Base-by-base conservation (phyloP, 2,113 vertebrate species). In the Syngnathoides biaculeatus region DNA sequence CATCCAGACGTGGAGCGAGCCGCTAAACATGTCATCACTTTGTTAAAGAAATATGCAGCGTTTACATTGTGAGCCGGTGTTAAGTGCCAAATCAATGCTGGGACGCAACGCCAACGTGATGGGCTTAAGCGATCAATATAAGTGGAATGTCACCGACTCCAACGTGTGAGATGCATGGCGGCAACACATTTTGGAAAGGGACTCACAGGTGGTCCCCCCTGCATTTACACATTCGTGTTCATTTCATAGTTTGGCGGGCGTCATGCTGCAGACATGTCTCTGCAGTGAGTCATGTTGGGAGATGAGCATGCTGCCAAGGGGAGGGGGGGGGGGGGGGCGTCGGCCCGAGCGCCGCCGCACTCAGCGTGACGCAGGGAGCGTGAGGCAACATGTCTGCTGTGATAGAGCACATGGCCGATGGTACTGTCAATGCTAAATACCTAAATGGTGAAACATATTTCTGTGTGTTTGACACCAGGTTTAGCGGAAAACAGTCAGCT, bases 21-120 rank as follows among this genome's bases (percentile, higher is more conserved):
- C 55, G 26, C 55, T 62, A 26, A 62, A 43, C 39, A 45, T 62
- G 60, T 62, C 60, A 62, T 62, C 60, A 9, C 60, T 62, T 43
- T 62, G 60, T 62, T 43, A 43, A 13, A 43, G 40, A 62, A 62
- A 62, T 43, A 62, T 62, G 60, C 60, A 62, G 60, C 14, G 60
- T 62, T 62, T 62, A 43, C 60, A 43, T 62, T 62, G 60, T 24
- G n/a, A 43, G 60, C 39, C 40, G 8, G n/a, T 26, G 39, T 24
- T 62, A 15, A 26, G 60, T 42, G 40, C 60, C 60, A 26, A 35
- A 43, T 62, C 60, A 26, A 43, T 7, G 7, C 22, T 22, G 38
- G 15, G 59, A 39, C 59, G 8, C 40, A 14, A 15, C 24, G 39
- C 60, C 60, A 43, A 27, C 60, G 26, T 17, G 40, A 62, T 22